Conservation (phyloP, 1,140 invertebrate genomes). For the Drosophila sulfurigaster region DNA sequence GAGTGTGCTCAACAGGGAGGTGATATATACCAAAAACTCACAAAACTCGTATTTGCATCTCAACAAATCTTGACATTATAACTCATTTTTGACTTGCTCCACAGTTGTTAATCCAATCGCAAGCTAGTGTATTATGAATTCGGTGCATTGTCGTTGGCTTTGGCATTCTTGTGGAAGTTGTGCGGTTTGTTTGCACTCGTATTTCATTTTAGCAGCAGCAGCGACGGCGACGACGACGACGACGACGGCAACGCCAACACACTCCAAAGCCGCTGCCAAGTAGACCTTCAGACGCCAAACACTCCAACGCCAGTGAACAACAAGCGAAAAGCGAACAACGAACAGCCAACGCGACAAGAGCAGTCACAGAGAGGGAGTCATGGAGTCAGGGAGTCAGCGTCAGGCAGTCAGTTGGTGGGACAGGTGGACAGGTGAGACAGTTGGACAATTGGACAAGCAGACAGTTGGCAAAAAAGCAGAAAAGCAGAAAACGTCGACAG, state of each 20-base stretch:
- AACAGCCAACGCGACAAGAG: constrained; percentile 63
- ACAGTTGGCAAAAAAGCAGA: constrained; percentile 14
- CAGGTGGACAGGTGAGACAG: constrained; percentile 44
- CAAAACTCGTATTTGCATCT: too few relatives aligned
- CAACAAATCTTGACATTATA: too few relatives aligned
- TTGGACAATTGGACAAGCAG: constrained; percentile 55
- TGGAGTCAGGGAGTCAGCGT: constrained; percentile 52
- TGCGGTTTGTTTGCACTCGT: constrained; percentile 72
- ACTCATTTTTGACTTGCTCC: too few relatives aligned
- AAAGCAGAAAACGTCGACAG: constrained; percentile 30
- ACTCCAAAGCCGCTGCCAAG: constrained; percentile 78
- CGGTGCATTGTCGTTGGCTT: background rate
- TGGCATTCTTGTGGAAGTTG: constrained; percentile 44
- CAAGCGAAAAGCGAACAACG: constrained; percentile 36
- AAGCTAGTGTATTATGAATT: constrained; percentile 19
- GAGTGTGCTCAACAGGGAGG: too few relatives aligned
- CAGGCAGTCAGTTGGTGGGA: constrained; percentile 49
- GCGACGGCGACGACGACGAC: constrained; percentile 5
- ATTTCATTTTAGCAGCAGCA: constrained; percentile 55
- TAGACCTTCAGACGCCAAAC: constrained; percentile 83
- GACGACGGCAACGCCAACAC: constrained; percentile 67
- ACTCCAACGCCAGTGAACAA: constrained; percentile 72
- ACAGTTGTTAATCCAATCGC: background rate
- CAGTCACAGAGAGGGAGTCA: constrained; percentile 59
- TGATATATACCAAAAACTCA: too few relatives aligned